Evolutionary conservation across 2,113 vertebrate species (phyloP).

Genomic region (Choloepus hoffmanni): DNA sequence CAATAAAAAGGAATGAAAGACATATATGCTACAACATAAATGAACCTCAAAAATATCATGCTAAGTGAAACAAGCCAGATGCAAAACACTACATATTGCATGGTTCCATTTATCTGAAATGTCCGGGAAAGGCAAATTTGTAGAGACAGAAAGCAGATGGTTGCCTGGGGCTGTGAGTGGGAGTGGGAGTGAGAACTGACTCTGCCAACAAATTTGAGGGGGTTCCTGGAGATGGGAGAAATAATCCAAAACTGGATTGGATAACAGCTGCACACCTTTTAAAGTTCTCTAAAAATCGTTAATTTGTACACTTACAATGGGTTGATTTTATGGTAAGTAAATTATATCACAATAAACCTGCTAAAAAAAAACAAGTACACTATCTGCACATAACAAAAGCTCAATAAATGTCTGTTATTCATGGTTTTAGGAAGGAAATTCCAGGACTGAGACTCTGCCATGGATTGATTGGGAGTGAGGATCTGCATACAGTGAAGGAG

Average conservation of each 20-base stretch:
- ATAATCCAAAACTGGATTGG: not conserved
- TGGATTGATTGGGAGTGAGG: not conserved
- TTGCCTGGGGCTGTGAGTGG: not conserved
- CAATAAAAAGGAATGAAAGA: not conserved
- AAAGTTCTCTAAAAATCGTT: not conserved
- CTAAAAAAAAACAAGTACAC: not conserved
- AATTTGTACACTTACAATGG: not conserved
- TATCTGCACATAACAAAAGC: not conserved
- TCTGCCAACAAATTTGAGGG: not conserved
- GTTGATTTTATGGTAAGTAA: not conserved
- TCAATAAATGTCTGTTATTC: not conserved
- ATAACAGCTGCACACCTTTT: not conserved
- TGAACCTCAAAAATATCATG: not conserved
- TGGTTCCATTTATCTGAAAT: not conserved
- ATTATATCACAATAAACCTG: not conserved
- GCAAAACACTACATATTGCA: not conserved
- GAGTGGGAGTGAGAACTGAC: not conserved
- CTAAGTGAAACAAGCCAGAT: not conserved
- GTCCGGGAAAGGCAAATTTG: not conserved
- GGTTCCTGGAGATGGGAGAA: not conserved
- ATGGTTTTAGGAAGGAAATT: not conserved
- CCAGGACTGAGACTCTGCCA: not conserved
- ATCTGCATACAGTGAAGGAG: not conserved
- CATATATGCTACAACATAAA: not conserved
- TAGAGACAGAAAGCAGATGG: not conserved